These are phyloP conservation scores for Noctua pronuba DNA, from an alignment of 2,888 invertebrate species.

Conservation along the genomic window DNA sequence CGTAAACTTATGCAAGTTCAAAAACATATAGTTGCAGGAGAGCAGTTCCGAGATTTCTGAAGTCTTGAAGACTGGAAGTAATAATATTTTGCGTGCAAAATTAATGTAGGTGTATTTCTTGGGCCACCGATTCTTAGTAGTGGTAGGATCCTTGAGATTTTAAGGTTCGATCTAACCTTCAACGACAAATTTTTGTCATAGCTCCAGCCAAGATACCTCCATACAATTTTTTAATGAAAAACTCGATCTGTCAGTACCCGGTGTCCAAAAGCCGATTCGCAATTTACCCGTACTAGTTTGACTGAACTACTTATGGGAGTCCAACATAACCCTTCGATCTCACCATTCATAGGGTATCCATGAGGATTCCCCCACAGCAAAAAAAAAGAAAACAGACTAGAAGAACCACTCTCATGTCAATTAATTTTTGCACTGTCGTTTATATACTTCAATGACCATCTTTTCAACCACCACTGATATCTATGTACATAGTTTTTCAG, in stretches of 20 bases:
- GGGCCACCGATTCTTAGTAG: background rate
- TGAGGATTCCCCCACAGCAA: background rate
- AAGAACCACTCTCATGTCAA: background rate
- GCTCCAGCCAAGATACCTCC: background rate
- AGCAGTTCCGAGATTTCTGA: background rate
- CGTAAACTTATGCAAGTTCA: background rate
- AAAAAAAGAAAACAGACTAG: background rate
- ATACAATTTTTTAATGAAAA: background rate
- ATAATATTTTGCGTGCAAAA: background rate
- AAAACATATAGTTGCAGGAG: background rate
- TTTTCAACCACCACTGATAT: background rate
- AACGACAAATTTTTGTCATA: background rate
- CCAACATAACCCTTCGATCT: background rate
- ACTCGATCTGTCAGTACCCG: background rate
- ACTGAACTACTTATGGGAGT: background rate
- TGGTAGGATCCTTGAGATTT: background rate
- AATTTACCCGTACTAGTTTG: background rate
- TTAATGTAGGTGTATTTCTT: background rate
- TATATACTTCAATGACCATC: background rate
- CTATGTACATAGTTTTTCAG: background rate
- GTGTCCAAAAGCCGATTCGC: background rate
- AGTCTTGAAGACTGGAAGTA: background rate
- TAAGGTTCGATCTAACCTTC: background rate
- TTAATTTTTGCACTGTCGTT: background rate
- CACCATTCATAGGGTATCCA: background rate